phyloP scores from a whole-genome alignment of 2,888 invertebrate species.

The Phymatocera aterrima region DNA sequence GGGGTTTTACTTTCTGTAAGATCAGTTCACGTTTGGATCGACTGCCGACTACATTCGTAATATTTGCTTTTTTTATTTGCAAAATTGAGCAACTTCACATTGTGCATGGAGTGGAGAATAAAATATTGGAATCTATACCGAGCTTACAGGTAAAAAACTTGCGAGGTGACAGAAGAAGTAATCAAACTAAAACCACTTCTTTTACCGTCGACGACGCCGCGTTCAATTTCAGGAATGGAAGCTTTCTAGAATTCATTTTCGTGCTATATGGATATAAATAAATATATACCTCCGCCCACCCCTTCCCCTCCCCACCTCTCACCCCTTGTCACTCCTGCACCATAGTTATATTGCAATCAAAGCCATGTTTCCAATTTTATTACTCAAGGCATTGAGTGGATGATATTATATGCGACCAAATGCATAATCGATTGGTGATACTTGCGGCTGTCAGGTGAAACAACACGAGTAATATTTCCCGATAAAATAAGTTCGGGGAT shows the following conservation, averaged over 20 bases:
- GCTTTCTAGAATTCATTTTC: conserved; percentile 17
- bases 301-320: too few relatives aligned
- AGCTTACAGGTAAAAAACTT: background rate
- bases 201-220: conserved; percentile 3
- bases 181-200: conserved; percentile 23
- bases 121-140: background rate
- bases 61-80: background rate
- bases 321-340: background rate
- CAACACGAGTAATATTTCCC: background rate
- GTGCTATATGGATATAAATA: conserved; percentile 1
- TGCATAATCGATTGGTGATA: background rate
- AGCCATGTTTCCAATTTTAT: background rate
- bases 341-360: background rate
- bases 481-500: background rate
- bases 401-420: background rate
- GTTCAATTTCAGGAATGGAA: conserved; percentile 18
- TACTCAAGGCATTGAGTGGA: background rate
- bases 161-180: conserved; percentile 24
- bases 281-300: background rate
- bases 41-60: background rate
- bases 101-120: background rate
- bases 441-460: background rate
- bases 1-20: background rate
- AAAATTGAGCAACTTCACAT: background rate
- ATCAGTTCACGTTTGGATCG: background rate